Percentiles rank a stretch among this genome's conserved stretches.
These are phyloP conservation scores for Brevimyrus niger DNA, from an alignment of 2,113 vertebrate genomes.

Conservation along the genomic window DNA sequence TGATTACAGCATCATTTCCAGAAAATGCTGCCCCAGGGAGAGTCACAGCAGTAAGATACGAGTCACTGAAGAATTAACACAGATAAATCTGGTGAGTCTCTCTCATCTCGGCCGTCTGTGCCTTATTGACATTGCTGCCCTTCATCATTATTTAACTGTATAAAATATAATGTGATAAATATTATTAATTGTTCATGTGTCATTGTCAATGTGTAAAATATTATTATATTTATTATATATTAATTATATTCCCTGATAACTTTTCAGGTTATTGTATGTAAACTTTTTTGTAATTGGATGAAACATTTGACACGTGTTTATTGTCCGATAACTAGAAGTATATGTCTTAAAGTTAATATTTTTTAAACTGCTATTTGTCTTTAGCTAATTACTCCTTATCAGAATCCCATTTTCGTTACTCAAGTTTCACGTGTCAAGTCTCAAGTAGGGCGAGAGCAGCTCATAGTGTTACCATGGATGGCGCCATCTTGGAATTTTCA, in stretches of 20 bases:
- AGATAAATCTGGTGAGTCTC: constrained; percentile 38
- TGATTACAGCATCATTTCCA: constrained; percentile 23
- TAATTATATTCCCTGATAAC: background rate
- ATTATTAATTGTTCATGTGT: too few species aligned
- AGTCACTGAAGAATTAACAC: constrained; percentile 17
- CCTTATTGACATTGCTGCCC: background rate
- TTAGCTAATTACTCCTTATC: background rate
- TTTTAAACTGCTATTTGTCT: background rate
- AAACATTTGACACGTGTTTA: background rate
- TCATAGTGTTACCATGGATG: too few species aligned
- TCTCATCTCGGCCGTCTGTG: background rate
- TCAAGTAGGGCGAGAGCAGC: background rate
- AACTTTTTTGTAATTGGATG: background rate
- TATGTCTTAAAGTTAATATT: background rate
- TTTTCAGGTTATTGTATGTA: background rate
- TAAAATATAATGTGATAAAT: background rate
- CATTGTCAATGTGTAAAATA: too few species aligned
- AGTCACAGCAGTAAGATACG: background rate
- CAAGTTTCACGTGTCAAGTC: background rate
- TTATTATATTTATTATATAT: background rate
- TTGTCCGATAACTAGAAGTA: background rate
- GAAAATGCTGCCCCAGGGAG: constrained; percentile 30
- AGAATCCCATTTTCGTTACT: background rate
- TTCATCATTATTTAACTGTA: background rate
- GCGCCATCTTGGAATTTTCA: too few species aligned